Evolutionary conservation across 2,797 vertebrate species (phyloP).

Genomic region (Astyanax mexicanus): DNA sequence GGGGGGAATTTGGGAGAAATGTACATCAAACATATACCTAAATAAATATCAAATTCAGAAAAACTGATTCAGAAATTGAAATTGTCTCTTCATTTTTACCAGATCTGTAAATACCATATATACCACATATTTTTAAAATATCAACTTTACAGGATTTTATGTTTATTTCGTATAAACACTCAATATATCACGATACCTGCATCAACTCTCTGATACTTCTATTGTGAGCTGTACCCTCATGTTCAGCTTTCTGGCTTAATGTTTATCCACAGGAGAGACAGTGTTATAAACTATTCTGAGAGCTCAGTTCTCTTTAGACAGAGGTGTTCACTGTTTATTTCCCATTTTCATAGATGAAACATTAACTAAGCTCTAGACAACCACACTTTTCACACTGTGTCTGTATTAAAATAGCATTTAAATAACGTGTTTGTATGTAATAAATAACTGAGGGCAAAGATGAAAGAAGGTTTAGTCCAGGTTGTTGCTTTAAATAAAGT

Average conservation of each 20-base stretch:
- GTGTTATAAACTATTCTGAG: background rate
- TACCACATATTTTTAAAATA: too few relatives aligned
- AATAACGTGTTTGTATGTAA: background rate
- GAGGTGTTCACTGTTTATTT: background rate
- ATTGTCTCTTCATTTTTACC: too few relatives aligned
- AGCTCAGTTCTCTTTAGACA: background rate
- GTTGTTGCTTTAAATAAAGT: background rate
- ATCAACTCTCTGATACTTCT: background rate
- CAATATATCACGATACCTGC: background rate
- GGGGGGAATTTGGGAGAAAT: too few relatives aligned
- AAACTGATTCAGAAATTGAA: too few relatives aligned
- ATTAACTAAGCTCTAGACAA: conserved; percentile 14
- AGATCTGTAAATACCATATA: too few relatives aligned
- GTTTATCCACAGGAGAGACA: conserved; percentile 8
- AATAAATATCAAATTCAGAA: too few relatives aligned
- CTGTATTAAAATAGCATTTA: background rate
- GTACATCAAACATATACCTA: too few relatives aligned
- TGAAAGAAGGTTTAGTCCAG: too few relatives aligned
- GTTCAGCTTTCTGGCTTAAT: conserved; percentile 21
- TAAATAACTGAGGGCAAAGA: background rate
- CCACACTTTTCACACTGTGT: background rate
- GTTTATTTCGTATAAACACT: background rate
- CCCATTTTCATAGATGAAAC: conserved; percentile 34
- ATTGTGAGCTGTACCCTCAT: background rate
- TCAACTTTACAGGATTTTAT: too few relatives aligned